Conservation (phyloP, 2,797 vertebrate species). For the Phaenicophaeus curvirostris region DNA sequence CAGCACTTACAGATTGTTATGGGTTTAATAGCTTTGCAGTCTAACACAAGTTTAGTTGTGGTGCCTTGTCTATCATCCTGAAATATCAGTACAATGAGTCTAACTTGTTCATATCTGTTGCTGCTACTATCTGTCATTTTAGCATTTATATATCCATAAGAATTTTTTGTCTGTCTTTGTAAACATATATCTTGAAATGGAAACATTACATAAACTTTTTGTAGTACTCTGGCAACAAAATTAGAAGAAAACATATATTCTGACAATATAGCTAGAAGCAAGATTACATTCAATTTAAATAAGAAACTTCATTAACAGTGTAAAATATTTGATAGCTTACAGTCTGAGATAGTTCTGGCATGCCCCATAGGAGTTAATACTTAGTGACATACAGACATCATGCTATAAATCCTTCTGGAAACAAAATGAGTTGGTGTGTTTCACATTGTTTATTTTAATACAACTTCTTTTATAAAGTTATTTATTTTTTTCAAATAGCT, state of each 20-base stretch:
- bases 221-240: background rate
- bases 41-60: background rate
- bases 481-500: conserved; percentile 68
- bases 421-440: conserved; percentile 71
- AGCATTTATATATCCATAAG: background rate
- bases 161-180: background rate
- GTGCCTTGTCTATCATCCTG: background rate
- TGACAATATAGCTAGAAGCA: background rate
- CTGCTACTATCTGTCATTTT: background rate
- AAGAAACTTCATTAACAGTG: conserved; percentile 84
- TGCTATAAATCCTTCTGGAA: conserved; percentile 81
- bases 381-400: conserved; percentile 84
- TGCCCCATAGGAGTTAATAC: conserved; percentile 86
- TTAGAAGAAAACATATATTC: background rate
- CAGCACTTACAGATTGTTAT: fast-evolving
- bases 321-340: conserved; percentile 83
- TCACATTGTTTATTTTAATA: conserved; percentile 73
- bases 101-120: background rate
- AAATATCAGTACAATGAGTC: background rate
- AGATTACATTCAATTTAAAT: conserved; percentile 74
- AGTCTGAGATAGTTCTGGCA: conserved; percentile 84
- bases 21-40: background rate
- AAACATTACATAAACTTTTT: background rate
- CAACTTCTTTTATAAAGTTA: conserved; percentile 64
- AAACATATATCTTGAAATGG: background rate